These are phyloP conservation scores for Diachasma alloeum DNA, from an alignment of 1,140 invertebrate species.

Conservation along the genomic window DNA sequence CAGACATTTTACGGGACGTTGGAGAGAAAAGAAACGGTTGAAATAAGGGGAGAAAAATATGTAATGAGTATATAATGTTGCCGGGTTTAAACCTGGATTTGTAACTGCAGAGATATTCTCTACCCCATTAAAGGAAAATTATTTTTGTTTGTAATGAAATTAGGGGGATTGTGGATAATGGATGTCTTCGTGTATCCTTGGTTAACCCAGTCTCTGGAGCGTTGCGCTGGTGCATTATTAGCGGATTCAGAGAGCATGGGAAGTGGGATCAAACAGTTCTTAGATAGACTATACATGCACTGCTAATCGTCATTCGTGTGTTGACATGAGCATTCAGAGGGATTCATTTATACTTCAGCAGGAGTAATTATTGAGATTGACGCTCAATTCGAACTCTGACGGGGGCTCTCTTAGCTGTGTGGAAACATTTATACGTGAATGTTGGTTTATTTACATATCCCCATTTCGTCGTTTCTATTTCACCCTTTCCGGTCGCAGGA, in stretches of 20 bases:
- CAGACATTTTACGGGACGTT: background rate
- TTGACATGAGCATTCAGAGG: no score
- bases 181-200: background rate
- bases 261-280: background rate
- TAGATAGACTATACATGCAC: background rate
- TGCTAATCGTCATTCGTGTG: background rate
- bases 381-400: no score
- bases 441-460: no score
- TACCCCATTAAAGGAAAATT: background rate
- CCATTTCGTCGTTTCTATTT: no score
- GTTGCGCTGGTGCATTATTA: background rate
- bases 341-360: no score
- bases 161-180: background rate
- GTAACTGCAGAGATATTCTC: background rate
- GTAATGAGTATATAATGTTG: constrained; percentile 7
- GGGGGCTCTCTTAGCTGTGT: no score
- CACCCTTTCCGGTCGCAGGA: no score
- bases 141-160: background rate
- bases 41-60: background rate
- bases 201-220: background rate
- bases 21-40: background rate
- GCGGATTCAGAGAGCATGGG: background rate
- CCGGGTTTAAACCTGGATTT: background rate
- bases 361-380: no score
- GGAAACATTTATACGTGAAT: no score